Evolutionary conservation across 2,113 vertebrate species (phyloP), one percentile per base, ranked within the genome.

Genomic region (Rana temporaria): DNA sequence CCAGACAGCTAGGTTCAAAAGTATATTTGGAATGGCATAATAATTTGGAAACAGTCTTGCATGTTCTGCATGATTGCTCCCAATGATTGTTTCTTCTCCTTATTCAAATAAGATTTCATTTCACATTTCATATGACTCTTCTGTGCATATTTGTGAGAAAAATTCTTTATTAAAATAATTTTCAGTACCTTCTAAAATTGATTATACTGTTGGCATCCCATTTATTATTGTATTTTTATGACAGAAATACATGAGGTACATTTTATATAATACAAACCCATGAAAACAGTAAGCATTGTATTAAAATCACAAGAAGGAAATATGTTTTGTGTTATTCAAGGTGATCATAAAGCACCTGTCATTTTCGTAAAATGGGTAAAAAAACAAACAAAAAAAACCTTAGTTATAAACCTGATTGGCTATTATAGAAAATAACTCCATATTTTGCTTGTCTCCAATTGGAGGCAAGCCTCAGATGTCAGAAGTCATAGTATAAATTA

Each of bases 21-120:
- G 63, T 24, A 67, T 67, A 79, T 59, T 79, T 69, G 48, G 57
- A 71, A 70, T 63, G 57, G 56, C 67, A 81, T 53, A 52, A 81
- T 71, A 81, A 81, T 81, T 62, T 71, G 62, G 78, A 69, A 79
- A 79, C 60, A 60, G 66, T 79, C 77, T 68, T 52, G 71, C 67
- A 81, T 53, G 78, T 81, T 81, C 78, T 81, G 71, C 67, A 71
- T 63, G 78, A 81, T 62, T 81, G 67, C 66, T 53, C 71, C 67
- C 78, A 81, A 81, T 81, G 78, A 81, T 81, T 81, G 78, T 71
- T 71, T 70, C 77, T 38, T 18, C 38, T 26, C 57, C 67, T 81
- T 71, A 62, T 34, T 81, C 68, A 72, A 81, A 81, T 81, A 81
- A 4, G 57, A 64, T 64, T 72, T 72, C 34, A 81, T 72, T 81